Evolutionary conservation across 2,797 vertebrate species (phyloP).

Genomic region (Remorina albescens): DNA sequence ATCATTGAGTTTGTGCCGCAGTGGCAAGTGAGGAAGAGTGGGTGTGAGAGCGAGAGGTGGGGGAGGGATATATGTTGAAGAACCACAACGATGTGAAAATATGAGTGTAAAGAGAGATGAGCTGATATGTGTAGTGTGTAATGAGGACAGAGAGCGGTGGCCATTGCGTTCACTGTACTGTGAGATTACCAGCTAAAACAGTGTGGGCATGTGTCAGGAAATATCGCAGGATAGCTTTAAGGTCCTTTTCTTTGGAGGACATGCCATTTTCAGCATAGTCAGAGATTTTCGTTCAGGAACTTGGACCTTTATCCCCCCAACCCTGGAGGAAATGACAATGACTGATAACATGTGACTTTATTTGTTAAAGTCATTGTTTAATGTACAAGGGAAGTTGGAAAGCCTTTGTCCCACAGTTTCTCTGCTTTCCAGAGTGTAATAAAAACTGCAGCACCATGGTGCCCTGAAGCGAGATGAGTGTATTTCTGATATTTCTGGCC

Average conservation of each 20-base stretch:
- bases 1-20: slow-evolving; percentile 46
- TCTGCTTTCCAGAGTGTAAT: slow-evolving; percentile 51
- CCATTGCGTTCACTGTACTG: slow-evolving; percentile 1
- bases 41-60: too few relatives aligned
- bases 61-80: not conserved
- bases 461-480: slow-evolving; percentile 55
- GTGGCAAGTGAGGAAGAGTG: slow-evolving; percentile 7
- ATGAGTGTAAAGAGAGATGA: slow-evolving; percentile 17
- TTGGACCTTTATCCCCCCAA: not conserved
- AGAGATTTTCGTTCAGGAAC: slow-evolving; percentile 24
- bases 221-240: not conserved
- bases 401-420: slow-evolving; percentile 38
- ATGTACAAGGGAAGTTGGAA: slow-evolving; percentile 40
- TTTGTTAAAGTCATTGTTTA: slow-evolving; percentile 56
- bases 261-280: slow-evolving; percentile 23
- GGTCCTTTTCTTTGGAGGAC: slow-evolving; percentile 1
- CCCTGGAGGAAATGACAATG: slow-evolving; percentile 45
- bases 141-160: not conserved
- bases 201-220: not conserved
- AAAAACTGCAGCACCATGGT: slow-evolving; percentile 54
- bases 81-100: not conserved
- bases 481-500: slow-evolving; percentile 70
- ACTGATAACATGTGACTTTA: slow-evolving; percentile 36
- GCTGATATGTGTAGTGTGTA: slow-evolving; percentile 3
- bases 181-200: slow-evolving; percentile 13